Percentiles rank a stretch among this genome's conserved stretches.
Evolutionary conservation across 1,140 invertebrate genomes (phyloP).

Genomic region (Agrypnia vestita): DNA sequence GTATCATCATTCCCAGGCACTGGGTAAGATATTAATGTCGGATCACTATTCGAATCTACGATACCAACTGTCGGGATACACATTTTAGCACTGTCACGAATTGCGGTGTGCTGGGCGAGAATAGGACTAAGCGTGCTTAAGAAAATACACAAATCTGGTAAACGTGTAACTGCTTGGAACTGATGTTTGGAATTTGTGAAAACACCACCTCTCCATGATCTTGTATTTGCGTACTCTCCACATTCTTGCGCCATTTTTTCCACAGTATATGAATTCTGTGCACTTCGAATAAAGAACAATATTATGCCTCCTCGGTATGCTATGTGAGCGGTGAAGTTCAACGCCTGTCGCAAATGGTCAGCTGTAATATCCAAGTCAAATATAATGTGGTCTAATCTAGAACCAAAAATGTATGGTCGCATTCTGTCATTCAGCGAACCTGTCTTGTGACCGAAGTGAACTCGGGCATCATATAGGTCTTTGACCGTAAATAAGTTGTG

Average conservation of each 20-base stretch:
- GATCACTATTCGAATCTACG: constrained; percentile 96
- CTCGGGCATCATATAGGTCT: constrained; percentile 92
- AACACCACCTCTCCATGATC: constrained; percentile 87
- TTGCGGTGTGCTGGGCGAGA: constrained; percentile 81
- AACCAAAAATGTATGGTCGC: constrained; percentile 94
- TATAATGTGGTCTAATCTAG: constrained; percentile 91
- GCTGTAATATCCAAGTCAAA: constrained; percentile 96
- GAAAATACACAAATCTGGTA: constrained; percentile 96
- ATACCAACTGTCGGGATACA: constrained; percentile 95
- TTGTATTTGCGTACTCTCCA: constrained; percentile 92
- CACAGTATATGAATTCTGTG: constrained; percentile 82
- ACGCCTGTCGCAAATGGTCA: constrained; percentile 85
- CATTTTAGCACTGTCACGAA: constrained; percentile 93
- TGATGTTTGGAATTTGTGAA: constrained; percentile 90
- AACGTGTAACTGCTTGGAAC: constrained; percentile 85
- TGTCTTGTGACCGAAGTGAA: constrained; percentile 95
- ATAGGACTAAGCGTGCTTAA: constrained; percentile 88
- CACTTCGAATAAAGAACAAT: constrained; percentile 82
- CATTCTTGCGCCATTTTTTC: constrained; percentile 92
- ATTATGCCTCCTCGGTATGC: constrained; percentile 91
- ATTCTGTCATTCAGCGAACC: constrained; percentile 92
- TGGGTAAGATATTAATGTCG: constrained; percentile 94
- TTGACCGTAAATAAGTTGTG: constrained; percentile 89
- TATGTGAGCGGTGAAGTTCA: constrained; percentile 96
- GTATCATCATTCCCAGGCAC: constrained; percentile 98